Evolutionary conservation across 2,797 vertebrate species (phyloP), one percentile per base, ranked within the genome.

Genomic region (Molossus molossus): DNA sequence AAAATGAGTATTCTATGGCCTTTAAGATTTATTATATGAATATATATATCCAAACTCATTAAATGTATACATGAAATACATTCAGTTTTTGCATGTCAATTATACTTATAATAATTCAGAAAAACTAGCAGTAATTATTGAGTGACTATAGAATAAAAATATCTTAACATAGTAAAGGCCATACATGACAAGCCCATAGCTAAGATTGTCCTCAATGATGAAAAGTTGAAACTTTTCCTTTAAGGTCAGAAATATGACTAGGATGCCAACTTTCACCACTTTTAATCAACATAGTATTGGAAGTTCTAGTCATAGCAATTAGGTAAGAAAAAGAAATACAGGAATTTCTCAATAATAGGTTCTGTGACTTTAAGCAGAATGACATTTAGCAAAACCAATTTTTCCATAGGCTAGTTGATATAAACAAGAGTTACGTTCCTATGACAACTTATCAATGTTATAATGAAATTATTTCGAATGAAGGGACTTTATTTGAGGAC

Each of bases 121-220:
- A 76, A 83, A 10, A 64, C 45, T 29, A 17, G 14, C 29, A 95
- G 25, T 87, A 80, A 58, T 94, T 85, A 80, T 73, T 64, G 69
- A 67, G 11, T 79, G 12, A 23, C 29, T 58, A 37, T 37, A 55
- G 20, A 58, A 13, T 18, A 57, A 79, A 58, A 6, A 57, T 37
- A 58, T 7, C 21, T 79, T 2, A 79, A 37, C 17, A n/a, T 77
- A 77, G 23, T 77, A 57, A 77, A 33, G 27, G 18, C n/a, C n/a
- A 58, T 58, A 58, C 33, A 57, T 37, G 12, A 15, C 7, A 37
- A 58, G 20, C 76, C n/a, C 12, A 79, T 12, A 37, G 33, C 20
- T 58, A 25, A 23, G 20, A 58, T 37, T 12, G 23, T 57, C 10
- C 53, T 57, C 76, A 79, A 33, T 58, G 20, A 3, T 79, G 76